Percentiles rank a stretch among this genome's conserved stretches.
phyloP scores from a whole-genome alignment of 2,797 vertebrate species.

The Hippopotamyrus pictus region DNA sequence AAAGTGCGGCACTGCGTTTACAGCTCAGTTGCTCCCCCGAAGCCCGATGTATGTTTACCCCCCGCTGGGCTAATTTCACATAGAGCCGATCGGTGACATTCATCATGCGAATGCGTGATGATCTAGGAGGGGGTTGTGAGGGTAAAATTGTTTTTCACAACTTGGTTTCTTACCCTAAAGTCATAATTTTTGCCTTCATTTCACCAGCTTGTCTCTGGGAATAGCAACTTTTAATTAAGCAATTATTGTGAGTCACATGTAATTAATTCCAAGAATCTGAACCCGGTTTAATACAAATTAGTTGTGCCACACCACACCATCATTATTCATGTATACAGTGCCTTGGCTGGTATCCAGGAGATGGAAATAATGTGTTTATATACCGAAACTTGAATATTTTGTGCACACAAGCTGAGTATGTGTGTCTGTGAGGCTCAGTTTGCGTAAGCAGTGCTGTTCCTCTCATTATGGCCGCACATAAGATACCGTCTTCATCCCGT shows the following conservation, averaged over 20 bases:
- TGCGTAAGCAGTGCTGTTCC: background rate
- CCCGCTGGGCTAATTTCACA: background rate
- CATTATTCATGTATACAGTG: constrained; percentile 19
- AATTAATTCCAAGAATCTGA: constrained; percentile 34
- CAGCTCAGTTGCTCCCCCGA: background rate
- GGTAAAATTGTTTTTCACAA: background rate
- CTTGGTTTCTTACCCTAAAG: constrained; percentile 8
- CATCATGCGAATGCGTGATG: background rate
- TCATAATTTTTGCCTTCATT: background rate
- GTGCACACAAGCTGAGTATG: background rate
- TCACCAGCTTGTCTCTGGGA: constrained; percentile 11
- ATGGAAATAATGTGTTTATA: constrained; percentile 23
- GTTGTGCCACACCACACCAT: constrained; percentile 2
- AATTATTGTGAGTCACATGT: constrained; percentile 27
- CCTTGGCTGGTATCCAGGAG: constrained; percentile 21
- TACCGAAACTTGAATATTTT: constrained; percentile 5
- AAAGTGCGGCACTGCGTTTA: background rate
- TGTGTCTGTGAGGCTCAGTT: background rate
- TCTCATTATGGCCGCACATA: background rate
- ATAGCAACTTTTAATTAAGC: constrained; percentile 30
- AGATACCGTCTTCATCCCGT: background rate
- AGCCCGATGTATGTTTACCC: background rate
- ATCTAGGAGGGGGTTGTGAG: background rate
- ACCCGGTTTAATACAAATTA: constrained; percentile 31
- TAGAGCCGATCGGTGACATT: background rate